Evolutionary conservation across 2,113 vertebrate genomes (phyloP).

Genomic region (Struthidea cinerea): DNA sequence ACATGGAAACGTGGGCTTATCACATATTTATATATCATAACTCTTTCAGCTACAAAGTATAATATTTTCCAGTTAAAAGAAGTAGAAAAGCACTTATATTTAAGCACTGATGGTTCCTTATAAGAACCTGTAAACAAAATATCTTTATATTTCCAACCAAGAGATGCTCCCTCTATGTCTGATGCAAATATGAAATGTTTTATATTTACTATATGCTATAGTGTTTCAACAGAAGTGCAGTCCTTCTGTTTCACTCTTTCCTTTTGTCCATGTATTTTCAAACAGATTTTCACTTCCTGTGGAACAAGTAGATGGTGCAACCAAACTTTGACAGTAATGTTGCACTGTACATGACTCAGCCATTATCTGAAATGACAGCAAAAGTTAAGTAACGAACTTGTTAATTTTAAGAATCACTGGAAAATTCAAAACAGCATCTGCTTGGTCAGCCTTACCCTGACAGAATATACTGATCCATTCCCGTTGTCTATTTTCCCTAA

Average conservation of each 20-base stretch:
- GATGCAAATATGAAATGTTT: background rate
- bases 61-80: background rate
- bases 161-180: background rate
- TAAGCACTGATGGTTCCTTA: background rate
- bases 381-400: background rate
- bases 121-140: background rate
- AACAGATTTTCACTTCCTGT: background rate
- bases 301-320: background rate
- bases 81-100: background rate
- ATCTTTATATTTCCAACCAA: background rate
- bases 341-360: background rate
- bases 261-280: background rate
- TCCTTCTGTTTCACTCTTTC: background rate
- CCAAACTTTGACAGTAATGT: background rate
- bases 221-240: background rate
- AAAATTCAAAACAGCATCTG: conserved; percentile 17
- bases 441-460: background rate
- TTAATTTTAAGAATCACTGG: conserved; percentile 13
- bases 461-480: background rate
- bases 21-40: background rate
- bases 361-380: background rate
- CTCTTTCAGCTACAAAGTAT: background rate
- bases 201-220: background rate
- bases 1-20: background rate
- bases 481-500: background rate